A percentile compares a stretch with the other conserved stretches of the same genome.
phyloP scores from a whole-genome alignment of 1,140 invertebrate genomes.

The Battus philenor region DNA sequence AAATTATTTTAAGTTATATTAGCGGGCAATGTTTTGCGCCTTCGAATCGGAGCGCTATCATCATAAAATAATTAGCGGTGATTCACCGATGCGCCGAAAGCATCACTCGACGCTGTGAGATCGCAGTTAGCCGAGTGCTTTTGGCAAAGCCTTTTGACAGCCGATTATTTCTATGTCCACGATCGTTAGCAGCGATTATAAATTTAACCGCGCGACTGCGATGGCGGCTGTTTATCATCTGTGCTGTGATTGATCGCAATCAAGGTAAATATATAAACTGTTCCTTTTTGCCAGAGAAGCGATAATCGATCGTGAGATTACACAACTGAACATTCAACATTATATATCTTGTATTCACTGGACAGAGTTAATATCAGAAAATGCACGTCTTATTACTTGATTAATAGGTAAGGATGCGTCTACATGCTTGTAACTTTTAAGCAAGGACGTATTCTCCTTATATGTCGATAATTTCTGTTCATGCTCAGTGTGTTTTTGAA shows the following conservation, averaged over 20 bases:
- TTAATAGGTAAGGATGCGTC: no score
- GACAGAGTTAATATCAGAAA: no score
- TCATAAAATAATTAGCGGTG: slow-evolving; percentile 69
- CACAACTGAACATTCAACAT: background rate
- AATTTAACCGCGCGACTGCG: slow-evolving; percentile 44
- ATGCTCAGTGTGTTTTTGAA: no score
- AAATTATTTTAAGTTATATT: no score
- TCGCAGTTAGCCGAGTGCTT: slow-evolving; percentile 41
- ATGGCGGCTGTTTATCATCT: slow-evolving; percentile 30
- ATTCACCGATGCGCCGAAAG: slow-evolving; percentile 54
- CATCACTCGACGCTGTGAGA: slow-evolving; percentile 42
- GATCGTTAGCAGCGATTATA: slow-evolving; percentile 55
- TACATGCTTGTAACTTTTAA: no score
- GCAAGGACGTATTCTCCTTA: no score
- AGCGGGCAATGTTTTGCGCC: slow-evolving; percentile 32
- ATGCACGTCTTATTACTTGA: no score
- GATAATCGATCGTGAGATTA: background rate
- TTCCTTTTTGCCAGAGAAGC: slow-evolving; percentile 5
- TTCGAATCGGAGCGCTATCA: slow-evolving; percentile 21
- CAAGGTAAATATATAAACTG: slow-evolving; percentile 15
- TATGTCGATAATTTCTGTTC: no score
- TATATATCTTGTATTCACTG: no score
- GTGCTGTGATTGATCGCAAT: slow-evolving; percentile 22
- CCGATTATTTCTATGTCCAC: slow-evolving; percentile 63
- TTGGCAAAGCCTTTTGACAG: slow-evolving; percentile 68